A percentile compares a stretch with the other conserved stretches of the same genome.
These are phyloP conservation scores for Lepidocyrtoides sp. DNA, from an alignment of 2,888 invertebrate genomes.

Conservation along the genomic window DNA sequence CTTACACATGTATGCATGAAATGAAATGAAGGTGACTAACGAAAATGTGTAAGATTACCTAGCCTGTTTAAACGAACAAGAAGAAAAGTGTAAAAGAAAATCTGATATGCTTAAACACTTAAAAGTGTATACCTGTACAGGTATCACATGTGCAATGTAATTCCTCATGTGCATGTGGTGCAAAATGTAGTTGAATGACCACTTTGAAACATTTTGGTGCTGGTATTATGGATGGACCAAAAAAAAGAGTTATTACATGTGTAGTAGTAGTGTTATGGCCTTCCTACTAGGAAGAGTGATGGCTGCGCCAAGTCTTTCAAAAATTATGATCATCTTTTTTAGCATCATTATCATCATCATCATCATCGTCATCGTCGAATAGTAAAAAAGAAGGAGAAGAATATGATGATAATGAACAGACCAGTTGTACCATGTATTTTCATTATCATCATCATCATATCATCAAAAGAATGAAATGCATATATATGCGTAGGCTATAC, in stretches of 20 bases:
- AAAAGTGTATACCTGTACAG: neutral
- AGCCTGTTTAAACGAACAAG: neutral
- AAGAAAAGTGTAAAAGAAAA: neutral
- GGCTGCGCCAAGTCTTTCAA: neutral
- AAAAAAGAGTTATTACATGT: conserved; percentile 8
- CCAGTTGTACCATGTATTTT: neutral
- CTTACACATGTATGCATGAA: too few species aligned
- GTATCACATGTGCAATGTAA: conserved; percentile 2
- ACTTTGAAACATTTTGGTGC: conserved; percentile 56
- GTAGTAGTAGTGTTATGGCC: neutral
- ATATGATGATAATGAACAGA: conserved; percentile 38
- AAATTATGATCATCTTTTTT: neutral
- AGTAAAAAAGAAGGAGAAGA: conserved; percentile 30
- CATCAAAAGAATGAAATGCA: neutral
- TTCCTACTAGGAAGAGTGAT: conserved; percentile 28
- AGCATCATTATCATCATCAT: conserved; percentile 10
- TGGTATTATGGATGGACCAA: neutral
- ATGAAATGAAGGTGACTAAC: conserved; percentile 1
- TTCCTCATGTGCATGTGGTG: neutral
- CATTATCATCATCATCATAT: neutral
- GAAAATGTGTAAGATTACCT: conserved; percentile 22
- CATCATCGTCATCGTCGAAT: neutral
- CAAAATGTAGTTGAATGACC: conserved; percentile 60
- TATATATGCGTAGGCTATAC: neutral
- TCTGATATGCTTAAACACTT: neutral